These are phyloP conservation scores for Aselliscus stoliczkanus DNA, from an alignment of 2,797 vertebrate species.

Conservation along the genomic window DNA sequence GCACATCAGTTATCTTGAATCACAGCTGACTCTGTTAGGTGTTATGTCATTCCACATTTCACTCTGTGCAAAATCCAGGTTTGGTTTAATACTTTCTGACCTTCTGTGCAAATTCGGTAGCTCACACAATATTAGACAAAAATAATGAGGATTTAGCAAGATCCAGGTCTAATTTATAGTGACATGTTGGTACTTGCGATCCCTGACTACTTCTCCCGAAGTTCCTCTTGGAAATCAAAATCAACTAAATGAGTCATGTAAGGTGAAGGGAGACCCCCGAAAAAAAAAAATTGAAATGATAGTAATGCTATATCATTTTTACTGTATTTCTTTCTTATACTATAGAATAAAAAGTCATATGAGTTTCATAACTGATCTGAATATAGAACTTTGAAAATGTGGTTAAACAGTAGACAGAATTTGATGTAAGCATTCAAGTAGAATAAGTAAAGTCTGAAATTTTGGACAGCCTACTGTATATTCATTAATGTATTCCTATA, in stretches of 20 bases:
- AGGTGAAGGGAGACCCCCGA: not conserved
- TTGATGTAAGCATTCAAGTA: not conserved
- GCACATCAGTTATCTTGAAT: constrained; percentile 48
- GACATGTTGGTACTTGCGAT: not conserved
- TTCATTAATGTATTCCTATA: not conserved
- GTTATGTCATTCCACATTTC: constrained; percentile 46
- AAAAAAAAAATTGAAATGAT: not conserved
- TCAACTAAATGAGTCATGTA: not conserved
- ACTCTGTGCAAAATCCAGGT: constrained; percentile 42
- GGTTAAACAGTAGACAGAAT: not conserved
- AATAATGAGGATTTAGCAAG: constrained; percentile 51
- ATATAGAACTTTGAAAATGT: not conserved
- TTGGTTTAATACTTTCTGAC: constrained; percentile 50
- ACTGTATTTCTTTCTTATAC: not conserved
- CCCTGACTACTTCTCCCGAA: not conserved
- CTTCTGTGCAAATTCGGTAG: not conserved
- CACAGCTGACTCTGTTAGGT: constrained; percentile 35
- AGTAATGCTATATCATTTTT: not conserved
- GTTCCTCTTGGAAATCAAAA: constrained; percentile 56
- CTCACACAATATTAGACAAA: not conserved
- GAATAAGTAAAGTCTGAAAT: not conserved
- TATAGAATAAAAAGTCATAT: not conserved
- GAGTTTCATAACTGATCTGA: not conserved
- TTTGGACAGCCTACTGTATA: not conserved
- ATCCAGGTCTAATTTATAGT: constrained; percentile 24